Conservation (phyloP, 2,888 invertebrate species). For the Eupithecia dodoneata region DNA sequence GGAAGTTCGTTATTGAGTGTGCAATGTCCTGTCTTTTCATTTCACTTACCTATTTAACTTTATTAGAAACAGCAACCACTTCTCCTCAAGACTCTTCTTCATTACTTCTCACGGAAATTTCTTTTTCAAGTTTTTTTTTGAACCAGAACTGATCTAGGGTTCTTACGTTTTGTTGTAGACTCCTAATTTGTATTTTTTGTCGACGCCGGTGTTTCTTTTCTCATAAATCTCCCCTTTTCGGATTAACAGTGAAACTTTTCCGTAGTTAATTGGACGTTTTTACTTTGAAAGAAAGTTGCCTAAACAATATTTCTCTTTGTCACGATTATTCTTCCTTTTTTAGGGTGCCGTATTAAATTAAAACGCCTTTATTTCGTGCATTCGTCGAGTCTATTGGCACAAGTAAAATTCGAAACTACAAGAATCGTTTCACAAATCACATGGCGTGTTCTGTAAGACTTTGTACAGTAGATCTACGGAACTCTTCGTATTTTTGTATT, state of each 20-base stretch:
- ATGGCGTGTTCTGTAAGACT: conserved; percentile 6
- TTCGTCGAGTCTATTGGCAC: neutral
- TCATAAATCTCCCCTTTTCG: conserved; percentile 42
- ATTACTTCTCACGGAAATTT: neutral
- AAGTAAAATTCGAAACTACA: conserved; percentile 1
- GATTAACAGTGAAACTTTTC: conserved; percentile 43
- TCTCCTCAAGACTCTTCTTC: neutral
- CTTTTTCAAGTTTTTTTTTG: neutral
- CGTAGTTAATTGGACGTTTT: conserved; percentile 44
- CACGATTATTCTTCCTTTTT: conserved; percentile 40
- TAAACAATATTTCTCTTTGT: conserved; percentile 47
- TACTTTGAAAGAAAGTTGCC: conserved; percentile 40
- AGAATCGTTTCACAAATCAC: conserved; percentile 10
- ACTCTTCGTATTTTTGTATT: conserved; percentile 10
- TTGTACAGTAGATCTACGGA: conserved; percentile 7
- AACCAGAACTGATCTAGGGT: neutral
- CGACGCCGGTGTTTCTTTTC: conserved; percentile 33
- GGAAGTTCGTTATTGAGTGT: conserved; percentile 26
- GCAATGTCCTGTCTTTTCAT: conserved; percentile 10
- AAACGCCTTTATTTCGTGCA: conserved; percentile 7
- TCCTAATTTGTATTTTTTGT: conserved; percentile 40
- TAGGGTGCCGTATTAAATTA: conserved; percentile 23
- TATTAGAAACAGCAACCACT: neutral
- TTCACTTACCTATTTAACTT: conserved; percentile 8
- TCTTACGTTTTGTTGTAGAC: conserved; percentile 21